Percentiles rank a stretch among this genome's conserved stretches.
Conservation (phyloP, 2,797 vertebrate species). For the Xiphophorus birchmanni region DNA sequence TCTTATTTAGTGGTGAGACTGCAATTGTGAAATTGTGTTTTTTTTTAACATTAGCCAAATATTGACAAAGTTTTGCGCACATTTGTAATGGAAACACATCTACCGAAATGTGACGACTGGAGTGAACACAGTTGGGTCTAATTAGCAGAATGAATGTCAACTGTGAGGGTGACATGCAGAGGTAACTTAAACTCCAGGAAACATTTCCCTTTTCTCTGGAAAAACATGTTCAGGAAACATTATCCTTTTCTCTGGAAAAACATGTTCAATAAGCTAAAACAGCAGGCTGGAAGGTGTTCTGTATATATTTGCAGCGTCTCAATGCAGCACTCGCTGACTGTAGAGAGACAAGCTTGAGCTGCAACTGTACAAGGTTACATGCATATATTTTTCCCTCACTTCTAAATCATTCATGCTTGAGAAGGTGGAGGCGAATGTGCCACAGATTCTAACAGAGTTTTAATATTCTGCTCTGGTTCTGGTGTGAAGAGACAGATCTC, state of each 20-base stretch:
- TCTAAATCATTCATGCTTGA: conserved; percentile 7
- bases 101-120: neutral
- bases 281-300: neutral
- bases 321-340: neutral
- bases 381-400: neutral
- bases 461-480: conserved; percentile 8
- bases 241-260: neutral
- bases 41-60: too few relatives aligned
- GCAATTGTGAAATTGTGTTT: too few relatives aligned
- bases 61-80: too few relatives aligned
- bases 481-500: conserved; percentile 18
- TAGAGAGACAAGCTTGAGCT: neutral
- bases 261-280: neutral
- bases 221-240: neutral
- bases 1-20: too few relatives aligned
- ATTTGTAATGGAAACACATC: too few relatives aligned
- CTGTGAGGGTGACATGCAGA: neutral
- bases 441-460: conserved; percentile 7
- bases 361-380: neutral
- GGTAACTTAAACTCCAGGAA: neutral
- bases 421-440: neutral
- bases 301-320: neutral
- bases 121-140: neutral
- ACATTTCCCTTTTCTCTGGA: neutral
- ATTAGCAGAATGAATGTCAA: neutral